Percentiles rank a stretch among this genome's conserved stretches.
phyloP scores from a whole-genome alignment of 2,797 vertebrate genomes.

The Zenarchopterus dispar region DNA sequence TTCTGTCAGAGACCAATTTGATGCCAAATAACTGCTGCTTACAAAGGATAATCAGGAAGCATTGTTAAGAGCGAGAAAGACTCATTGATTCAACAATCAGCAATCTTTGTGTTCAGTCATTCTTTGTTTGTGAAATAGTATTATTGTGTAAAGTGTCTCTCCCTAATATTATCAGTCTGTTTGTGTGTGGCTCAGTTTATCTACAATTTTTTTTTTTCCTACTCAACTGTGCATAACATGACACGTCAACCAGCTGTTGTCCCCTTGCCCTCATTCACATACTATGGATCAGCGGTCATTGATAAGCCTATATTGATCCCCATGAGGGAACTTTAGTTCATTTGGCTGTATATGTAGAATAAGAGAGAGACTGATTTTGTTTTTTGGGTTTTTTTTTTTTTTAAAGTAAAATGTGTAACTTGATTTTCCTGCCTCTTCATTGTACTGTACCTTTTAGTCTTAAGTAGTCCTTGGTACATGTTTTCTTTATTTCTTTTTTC shows the following conservation, averaged over 20 bases:
- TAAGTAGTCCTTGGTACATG: background rate
- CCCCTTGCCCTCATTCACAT: constrained; percentile 32
- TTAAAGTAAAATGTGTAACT: background rate
- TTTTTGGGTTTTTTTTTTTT: background rate
- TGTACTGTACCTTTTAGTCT: constrained; percentile 3
- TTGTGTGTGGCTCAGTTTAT: too few species aligned
- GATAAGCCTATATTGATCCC: constrained; percentile 37
- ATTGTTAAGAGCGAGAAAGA: too few species aligned
- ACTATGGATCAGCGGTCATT: constrained; percentile 22
- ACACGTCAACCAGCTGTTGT: constrained; percentile 25
- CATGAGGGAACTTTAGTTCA: constrained; percentile 1
- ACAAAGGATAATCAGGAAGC: too few species aligned
- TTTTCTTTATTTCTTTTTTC: background rate
- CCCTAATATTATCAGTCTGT: too few species aligned
- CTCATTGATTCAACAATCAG: too few species aligned
- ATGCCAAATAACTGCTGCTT: too few species aligned
- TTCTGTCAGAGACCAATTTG: too few species aligned
- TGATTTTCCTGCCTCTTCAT: background rate
- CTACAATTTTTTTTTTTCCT: background rate
- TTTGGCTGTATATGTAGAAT: background rate
- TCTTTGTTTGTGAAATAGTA: too few species aligned
- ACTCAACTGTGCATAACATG: background rate
- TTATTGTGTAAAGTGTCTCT: too few species aligned
- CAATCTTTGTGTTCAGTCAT: too few species aligned
- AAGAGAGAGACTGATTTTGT: background rate